Evolutionary conservation across 2,797 vertebrate genomes (phyloP), one percentile per base, ranked within the genome.

Genomic region (Molossus alvarezi): DNA sequence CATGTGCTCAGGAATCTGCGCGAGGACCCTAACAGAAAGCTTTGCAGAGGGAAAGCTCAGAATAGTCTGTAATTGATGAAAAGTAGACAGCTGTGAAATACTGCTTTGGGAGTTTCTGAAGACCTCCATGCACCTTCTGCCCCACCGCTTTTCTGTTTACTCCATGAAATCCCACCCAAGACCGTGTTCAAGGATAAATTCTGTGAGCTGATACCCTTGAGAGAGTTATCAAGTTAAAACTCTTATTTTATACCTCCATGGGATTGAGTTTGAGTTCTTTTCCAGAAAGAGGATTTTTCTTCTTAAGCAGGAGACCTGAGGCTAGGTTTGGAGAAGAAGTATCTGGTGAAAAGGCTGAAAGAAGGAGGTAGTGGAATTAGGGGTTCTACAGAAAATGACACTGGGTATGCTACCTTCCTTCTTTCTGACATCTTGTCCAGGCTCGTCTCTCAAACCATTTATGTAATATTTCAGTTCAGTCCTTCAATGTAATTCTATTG

Each of bases 391-490:
- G 71, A 75, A 65, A 84, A 71, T 9, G 1, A 21, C 45, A 11
- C 4, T 85, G 60, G 17, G 17, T 69, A 10, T 65, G 6, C 21
- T 23, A 3, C 20, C 37, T n/a, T 53, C 48, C 9, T 58, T 72
- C 18, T 75, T 76, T 13, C 57, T 51, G 58, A 33, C 41, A 37
- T 71, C 53, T 73, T 95, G 62, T 57, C 90, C 29, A 41, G 11
- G 72, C 60, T 91, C 14, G 6, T 69, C 65, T 65, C 65, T 95
- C 25, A n/a, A 88, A 81, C 27, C 51, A 18, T 67, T 69, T 84
- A 51, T 90, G 93, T 64, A 93, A 84, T 76, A 57, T 90, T 92
- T 91, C 80, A 58, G 48, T 64, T 90, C 57, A 83, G 7, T 87
- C 18, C 45, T 84, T 86, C 79, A 60, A 69, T 65, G 33, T 55